Conservation (phyloP, 2,113 vertebrate species). For the Hydrolagus affinis region DNA sequence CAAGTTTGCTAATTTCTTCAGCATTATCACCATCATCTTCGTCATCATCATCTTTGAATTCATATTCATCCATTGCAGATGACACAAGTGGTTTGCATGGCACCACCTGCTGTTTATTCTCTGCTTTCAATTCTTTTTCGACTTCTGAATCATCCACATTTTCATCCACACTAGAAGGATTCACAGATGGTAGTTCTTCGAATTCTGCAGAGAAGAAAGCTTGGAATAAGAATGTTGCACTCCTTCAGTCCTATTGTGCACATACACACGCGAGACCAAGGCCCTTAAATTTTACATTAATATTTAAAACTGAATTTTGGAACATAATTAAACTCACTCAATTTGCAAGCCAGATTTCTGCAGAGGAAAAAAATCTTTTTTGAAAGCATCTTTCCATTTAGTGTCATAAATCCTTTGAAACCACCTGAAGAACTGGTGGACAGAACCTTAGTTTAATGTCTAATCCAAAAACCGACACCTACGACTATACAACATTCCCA, state of each 20-base stretch:
- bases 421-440: too few relatives aligned
- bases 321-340: too few relatives aligned
- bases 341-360: too few relatives aligned
- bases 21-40: conserved; percentile 62
- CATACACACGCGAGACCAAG: too few relatives aligned
- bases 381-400: too few relatives aligned
- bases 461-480: too few relatives aligned
- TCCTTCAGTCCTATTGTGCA: not conserved
- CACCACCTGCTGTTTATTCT: conserved; percentile 62
- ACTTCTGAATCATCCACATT: conserved; percentile 82
- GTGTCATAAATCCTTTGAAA: too few relatives aligned
- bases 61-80: conserved; percentile 86
- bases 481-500: too few relatives aligned
- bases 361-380: too few relatives aligned
- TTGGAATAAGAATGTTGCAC: not conserved
- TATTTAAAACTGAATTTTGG: too few relatives aligned
- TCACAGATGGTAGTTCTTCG: conserved; percentile 83
- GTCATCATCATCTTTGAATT: conserved; percentile 86
- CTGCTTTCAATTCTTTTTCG: conserved; percentile 73
- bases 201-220: conserved; percentile 63
- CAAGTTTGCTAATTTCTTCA: conserved; percentile 76
- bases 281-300: too few relatives aligned
- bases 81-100: conserved; percentile 64
- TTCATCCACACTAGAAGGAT: conserved; percentile 88
- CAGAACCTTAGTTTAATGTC: too few relatives aligned